Conservation (phyloP, 2,888 invertebrate species). For the Tachina grossa region DNA sequence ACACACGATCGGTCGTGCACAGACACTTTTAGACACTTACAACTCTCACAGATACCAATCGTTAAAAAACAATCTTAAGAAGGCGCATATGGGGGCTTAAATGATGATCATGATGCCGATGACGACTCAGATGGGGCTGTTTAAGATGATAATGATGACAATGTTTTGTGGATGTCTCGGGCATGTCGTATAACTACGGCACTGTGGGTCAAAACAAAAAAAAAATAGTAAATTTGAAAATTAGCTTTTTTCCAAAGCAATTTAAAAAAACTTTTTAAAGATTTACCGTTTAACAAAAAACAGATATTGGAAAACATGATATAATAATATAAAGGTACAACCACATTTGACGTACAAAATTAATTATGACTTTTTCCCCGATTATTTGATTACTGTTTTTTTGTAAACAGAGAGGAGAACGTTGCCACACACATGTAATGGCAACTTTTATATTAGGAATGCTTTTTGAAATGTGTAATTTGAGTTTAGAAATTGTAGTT, state of each 20-base stretch:
- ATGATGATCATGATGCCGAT: constrained; percentile 59
- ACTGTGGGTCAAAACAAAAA: not conserved
- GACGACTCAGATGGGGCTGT: constrained; percentile 38
- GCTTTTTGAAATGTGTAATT: too few species aligned
- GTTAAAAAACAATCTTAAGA: constrained; percentile 45
- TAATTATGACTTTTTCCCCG: too few species aligned
- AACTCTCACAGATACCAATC: constrained; percentile 64
- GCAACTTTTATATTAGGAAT: too few species aligned
- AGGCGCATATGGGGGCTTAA: constrained; percentile 68
- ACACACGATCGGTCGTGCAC: constrained; percentile 12
- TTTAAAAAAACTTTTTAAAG: not conserved
- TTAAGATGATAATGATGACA: constrained; percentile 48
- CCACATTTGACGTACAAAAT: too few species aligned
- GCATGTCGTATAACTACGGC: constrained; percentile 15
- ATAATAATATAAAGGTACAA: too few species aligned
- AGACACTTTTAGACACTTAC: constrained; percentile 55
- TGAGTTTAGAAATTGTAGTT: too few species aligned
- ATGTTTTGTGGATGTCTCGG: constrained; percentile 42
- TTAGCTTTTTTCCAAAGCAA: too few species aligned
- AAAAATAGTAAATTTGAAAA: not conserved
- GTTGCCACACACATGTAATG: too few species aligned
- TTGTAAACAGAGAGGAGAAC: too few species aligned
- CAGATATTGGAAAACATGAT: too few species aligned
- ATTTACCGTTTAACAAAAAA: not conserved
- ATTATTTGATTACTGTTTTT: too few species aligned